phyloP scores from a whole-genome alignment of 2,113 vertebrate species.

The Chinchilla lanigera region DNA sequence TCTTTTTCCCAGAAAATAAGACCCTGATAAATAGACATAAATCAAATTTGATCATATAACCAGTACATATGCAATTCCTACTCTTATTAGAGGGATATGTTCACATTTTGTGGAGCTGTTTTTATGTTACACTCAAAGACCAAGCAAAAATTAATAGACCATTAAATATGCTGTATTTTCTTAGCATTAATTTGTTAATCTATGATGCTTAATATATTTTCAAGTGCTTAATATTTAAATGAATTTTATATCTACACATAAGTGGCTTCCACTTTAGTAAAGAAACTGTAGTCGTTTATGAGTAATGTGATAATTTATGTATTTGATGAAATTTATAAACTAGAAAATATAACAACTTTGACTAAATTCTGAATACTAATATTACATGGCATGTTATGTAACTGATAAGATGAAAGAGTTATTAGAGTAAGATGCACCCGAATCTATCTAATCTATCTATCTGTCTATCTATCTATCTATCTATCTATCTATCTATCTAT shows the following conservation, averaged over 20 bases:
- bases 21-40: not conserved
- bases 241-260: not conserved
- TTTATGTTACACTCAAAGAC: not conserved
- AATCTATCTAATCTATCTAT: too few relatives aligned
- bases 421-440: not conserved
- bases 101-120: not conserved
- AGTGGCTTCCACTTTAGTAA: not conserved
- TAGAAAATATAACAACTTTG: not conserved
- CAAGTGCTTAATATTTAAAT: not conserved
- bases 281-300: not conserved
- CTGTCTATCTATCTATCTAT: not conserved
- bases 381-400: not conserved
- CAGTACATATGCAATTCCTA: not conserved
- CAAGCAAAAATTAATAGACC: not conserved
- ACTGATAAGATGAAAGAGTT: not conserved
- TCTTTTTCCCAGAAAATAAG: not conserved
- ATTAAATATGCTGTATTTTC: not conserved
- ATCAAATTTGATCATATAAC: not conserved
- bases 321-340: not conserved
- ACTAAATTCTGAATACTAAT: not conserved
- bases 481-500: not conserved
- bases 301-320: not conserved
- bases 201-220: slow-evolving; percentile 22
- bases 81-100: not conserved
- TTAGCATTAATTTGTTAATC: not conserved